Conservation (phyloP, 2,888 invertebrate genomes). For the Marasmarcha lunaedactyla region DNA sequence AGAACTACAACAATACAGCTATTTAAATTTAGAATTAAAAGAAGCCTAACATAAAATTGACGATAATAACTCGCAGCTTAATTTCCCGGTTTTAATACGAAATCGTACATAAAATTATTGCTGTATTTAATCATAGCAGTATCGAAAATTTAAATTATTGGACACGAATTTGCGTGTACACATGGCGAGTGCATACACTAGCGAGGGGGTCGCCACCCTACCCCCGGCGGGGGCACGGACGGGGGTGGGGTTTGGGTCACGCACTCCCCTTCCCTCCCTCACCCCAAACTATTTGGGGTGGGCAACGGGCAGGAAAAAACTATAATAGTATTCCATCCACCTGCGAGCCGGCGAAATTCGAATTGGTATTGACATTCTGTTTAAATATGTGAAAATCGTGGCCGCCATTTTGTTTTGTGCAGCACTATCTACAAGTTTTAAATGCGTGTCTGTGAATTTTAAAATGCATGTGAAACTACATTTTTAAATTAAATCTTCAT, state of each 20-base stretch:
- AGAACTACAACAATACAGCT: too few species aligned
- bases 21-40: too few species aligned
- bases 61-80: too few species aligned
- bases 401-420: slow-evolving; percentile 53
- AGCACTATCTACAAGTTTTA: too few species aligned
- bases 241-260: slow-evolving; percentile 42
- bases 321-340: slow-evolving; percentile 64
- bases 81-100: slow-evolving; percentile 14
- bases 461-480: too few species aligned
- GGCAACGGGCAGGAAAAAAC: slow-evolving; percentile 54
- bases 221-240: slow-evolving; percentile 18
- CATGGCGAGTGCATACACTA: slow-evolving; percentile 41
- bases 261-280: slow-evolving; percentile 44
- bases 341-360: slow-evolving; percentile 48
- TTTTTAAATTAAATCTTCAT: too few species aligned
- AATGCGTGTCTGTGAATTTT: too few species aligned
- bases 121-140: slow-evolving; percentile 43
- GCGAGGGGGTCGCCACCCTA: slow-evolving; percentile 12
- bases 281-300: slow-evolving; percentile 61
- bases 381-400: slow-evolving; percentile 32
- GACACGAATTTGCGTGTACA: slow-evolving; percentile 63
- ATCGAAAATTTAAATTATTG: slow-evolving; percentile 65
- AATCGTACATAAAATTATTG: slow-evolving; percentile 38
- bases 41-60: too few species aligned
- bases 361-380: slow-evolving; percentile 41